A percentile compares a stretch with the other conserved stretches of the same genome.
These are phyloP conservation scores for Pristionchus exspectatus DNA, from an alignment of 2,888 invertebrate genomes.

Conservation along the genomic window DNA sequence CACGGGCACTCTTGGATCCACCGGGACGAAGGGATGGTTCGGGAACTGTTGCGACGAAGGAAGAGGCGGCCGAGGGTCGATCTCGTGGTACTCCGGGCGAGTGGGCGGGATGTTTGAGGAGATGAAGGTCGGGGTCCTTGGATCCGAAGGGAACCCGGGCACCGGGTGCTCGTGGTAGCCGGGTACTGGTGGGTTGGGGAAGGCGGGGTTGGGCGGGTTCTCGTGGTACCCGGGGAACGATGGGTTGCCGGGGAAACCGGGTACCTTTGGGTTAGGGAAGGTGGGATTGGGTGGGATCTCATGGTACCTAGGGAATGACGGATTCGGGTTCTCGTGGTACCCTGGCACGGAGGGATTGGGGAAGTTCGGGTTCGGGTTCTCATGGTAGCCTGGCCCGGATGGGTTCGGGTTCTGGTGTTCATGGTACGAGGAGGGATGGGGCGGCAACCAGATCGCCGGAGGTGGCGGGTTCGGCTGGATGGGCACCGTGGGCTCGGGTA, in stretches of 20 bases:
- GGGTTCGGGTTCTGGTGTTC: background rate
- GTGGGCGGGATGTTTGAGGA: background rate
- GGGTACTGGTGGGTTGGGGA: background rate
- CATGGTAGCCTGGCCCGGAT: background rate
- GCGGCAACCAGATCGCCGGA: background rate
- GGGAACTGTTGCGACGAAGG: background rate
- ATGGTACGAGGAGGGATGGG: background rate
- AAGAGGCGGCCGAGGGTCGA: background rate
- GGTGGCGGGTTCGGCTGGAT: background rate
- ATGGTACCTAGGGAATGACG: background rate
- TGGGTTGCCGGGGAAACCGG: background rate
- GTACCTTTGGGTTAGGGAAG: background rate
- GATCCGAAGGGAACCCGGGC: background rate
- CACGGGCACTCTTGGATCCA: background rate
- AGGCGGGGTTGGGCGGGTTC: background rate
- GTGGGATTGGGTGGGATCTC: background rate
- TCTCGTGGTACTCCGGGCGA: conserved; percentile 11
- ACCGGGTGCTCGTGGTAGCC: background rate
- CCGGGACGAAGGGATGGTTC: background rate
- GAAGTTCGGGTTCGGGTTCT: background rate
- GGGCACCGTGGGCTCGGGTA: background rate
- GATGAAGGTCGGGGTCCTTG: background rate
- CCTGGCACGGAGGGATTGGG: background rate
- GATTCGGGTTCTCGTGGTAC: background rate
- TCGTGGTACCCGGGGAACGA: background rate